Evolutionary conservation across 1,140 invertebrate species (phyloP).

Genomic region (Solenopsis invicta): DNA sequence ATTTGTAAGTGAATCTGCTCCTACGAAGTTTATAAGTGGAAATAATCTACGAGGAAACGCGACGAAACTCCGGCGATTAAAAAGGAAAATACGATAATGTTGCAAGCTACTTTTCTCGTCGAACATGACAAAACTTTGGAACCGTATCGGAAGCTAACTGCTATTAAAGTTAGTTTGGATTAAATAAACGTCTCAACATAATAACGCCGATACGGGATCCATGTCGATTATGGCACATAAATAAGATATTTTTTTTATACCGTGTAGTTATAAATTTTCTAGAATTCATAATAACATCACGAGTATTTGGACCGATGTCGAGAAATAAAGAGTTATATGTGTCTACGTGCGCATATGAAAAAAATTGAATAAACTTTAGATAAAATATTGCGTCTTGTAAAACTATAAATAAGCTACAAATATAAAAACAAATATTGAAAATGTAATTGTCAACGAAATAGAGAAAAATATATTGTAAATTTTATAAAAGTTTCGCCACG

Average conservation of each 20-base stretch:
- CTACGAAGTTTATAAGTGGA: not conserved
- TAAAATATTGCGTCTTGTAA: not conserved
- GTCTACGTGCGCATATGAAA: not conserved
- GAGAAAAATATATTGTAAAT: conserved; percentile 15
- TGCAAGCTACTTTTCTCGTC: not conserved
- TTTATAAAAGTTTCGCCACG: not conserved
- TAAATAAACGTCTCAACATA: conserved; percentile 26
- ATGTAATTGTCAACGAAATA: conserved; percentile 8
- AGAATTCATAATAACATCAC: conserved; percentile 36
- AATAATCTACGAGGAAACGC: conserved; percentile 4
- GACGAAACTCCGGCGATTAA: conserved; percentile 38
- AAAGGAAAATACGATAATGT: conserved; percentile 46
- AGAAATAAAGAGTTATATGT: conserved; percentile 22
- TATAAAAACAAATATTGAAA: conserved; percentile 16
- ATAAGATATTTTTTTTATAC: conserved; percentile 22
- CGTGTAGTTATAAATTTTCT: conserved; percentile 24
- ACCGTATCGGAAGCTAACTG: conserved; percentile 36
- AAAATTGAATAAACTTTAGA: not conserved
- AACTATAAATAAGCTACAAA: not conserved
- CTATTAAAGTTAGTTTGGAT: conserved; percentile 60
- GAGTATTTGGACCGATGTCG: not conserved
- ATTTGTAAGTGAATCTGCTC: no score
- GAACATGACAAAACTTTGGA: conserved; percentile 16
- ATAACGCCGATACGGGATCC: not conserved
- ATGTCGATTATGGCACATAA: not conserved